Conservation (phyloP, 2,113 vertebrate genomes). For the Callionymus lyra region DNA sequence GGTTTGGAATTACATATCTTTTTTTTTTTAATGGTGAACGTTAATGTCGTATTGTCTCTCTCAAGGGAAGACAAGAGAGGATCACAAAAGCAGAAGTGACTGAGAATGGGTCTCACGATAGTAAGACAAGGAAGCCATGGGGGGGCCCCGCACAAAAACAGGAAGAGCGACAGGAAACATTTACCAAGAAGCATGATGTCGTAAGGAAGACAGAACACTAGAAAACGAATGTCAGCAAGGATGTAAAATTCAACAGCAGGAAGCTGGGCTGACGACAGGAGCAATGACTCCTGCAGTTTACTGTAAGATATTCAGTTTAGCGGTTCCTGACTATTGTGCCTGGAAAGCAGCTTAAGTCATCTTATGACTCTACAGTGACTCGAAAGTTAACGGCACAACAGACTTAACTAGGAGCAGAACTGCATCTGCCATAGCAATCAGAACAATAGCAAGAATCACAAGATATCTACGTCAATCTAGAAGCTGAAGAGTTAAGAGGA, state of each 20-base stretch:
- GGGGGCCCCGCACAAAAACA: slow-evolving; percentile 28
- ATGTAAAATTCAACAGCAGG: slow-evolving; percentile 18
- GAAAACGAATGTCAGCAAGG: slow-evolving; percentile 18
- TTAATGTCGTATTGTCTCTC: not conserved
- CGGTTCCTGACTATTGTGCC: slow-evolving; percentile 1
- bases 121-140: slow-evolving; percentile 12
- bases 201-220: slow-evolving; percentile 18
- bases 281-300: slow-evolving; percentile 16
- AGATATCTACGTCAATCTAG: not conserved
- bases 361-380: slow-evolving; percentile 25
- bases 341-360: slow-evolving; percentile 44
- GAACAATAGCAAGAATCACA: slow-evolving; percentile 1
- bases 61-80: slow-evolving; percentile 12
- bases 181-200: slow-evolving; percentile 9
- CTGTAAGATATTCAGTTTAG: slow-evolving; percentile 6
- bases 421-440: slow-evolving; percentile 2
- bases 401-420: slow-evolving; percentile 3
- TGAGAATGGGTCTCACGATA: not conserved
- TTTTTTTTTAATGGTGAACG: not conserved
- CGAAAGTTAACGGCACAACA: slow-evolving; percentile 14
- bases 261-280: slow-evolving; percentile 18
- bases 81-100: slow-evolving; percentile 19
- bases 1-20: not conserved
- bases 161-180: slow-evolving; percentile 37
- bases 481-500: too few species aligned